phyloP scores from a whole-genome alignment of 2,797 vertebrate genomes.

The Semotilus atromaculatus region DNA sequence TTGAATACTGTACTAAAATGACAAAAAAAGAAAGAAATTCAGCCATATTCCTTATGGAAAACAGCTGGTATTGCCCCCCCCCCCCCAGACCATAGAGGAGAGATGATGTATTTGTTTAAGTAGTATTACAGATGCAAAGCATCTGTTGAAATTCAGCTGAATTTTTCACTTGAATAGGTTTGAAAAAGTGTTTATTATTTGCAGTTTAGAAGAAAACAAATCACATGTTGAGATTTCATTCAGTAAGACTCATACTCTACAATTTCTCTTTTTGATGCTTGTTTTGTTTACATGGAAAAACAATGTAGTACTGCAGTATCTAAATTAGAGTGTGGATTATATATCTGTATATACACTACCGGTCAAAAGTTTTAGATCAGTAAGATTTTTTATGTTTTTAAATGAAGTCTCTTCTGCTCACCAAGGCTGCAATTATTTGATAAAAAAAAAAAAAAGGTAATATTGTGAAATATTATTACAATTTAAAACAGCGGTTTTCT shows the following conservation, averaged over 20 bases:
- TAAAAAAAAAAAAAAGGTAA: too few relatives aligned
- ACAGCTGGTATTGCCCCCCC: conserved; percentile 35
- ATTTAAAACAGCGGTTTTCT: too few relatives aligned
- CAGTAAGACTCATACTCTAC: background rate
- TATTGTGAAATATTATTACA: too few relatives aligned
- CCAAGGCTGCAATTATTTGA: too few relatives aligned
- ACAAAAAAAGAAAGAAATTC: conserved; percentile 7
- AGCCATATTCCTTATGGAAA: conserved; percentile 46
- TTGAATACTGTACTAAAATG: conserved; percentile 24
- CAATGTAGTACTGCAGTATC: background rate
- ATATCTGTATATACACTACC: too few relatives aligned
- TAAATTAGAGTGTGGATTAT: background rate
- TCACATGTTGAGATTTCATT: background rate
- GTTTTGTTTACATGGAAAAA: background rate
- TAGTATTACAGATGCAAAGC: conserved; percentile 52
- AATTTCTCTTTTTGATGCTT: background rate
- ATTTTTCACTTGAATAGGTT: background rate
- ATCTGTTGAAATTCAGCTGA: conserved; percentile 16
- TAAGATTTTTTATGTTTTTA: too few relatives aligned
- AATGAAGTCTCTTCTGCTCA: too few relatives aligned
- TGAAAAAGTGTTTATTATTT: background rate
- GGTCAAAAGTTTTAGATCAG: too few relatives aligned
- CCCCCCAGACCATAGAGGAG: conserved; percentile 27
- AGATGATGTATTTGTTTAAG: conserved; percentile 50
- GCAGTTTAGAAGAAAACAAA: background rate